Evolutionary conservation across 2,113 vertebrate species (phyloP).

Genomic region (Equus quagga): DNA sequence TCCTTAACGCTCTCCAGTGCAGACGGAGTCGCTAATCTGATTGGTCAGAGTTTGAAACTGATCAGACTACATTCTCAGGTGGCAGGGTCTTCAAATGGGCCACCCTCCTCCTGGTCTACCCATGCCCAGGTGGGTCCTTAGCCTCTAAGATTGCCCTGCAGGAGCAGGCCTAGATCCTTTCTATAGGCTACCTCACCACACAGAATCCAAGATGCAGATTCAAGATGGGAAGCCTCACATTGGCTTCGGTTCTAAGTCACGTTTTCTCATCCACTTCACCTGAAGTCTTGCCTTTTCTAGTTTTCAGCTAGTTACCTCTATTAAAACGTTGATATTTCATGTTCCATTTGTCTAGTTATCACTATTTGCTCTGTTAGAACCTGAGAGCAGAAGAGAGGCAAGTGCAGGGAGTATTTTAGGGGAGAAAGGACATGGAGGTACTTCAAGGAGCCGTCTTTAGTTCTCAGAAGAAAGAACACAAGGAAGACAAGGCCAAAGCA

Average conservation of each 20-base stretch:
- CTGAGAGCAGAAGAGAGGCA: neutral
- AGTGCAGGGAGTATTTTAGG: neutral
- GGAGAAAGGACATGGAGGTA: neutral
- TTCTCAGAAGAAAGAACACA: neutral
- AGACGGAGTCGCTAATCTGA: neutral
- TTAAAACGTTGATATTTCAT: neutral
- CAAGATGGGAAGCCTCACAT: neutral
- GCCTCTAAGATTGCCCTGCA: neutral
- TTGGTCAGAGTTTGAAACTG: neutral
- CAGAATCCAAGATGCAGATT: neutral
- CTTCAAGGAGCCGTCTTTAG: neutral
- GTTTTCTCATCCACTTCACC: neutral
- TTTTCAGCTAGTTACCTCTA: neutral
- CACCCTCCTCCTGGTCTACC: neutral
- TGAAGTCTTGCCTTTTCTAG: neutral
- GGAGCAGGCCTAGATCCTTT: rapidly evolving
- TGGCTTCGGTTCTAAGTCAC: neutral
- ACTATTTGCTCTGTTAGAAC: neutral
- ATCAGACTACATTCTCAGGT: neutral
- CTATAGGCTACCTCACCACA: neutral
- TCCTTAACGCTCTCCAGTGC: neutral
- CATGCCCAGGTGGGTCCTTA: neutral
- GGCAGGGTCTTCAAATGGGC: neutral
- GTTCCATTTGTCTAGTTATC: neutral
- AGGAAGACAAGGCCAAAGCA: neutral